Evolutionary conservation across 2,113 vertebrate species (phyloP).

Genomic region (Riparia riparia): DNA sequence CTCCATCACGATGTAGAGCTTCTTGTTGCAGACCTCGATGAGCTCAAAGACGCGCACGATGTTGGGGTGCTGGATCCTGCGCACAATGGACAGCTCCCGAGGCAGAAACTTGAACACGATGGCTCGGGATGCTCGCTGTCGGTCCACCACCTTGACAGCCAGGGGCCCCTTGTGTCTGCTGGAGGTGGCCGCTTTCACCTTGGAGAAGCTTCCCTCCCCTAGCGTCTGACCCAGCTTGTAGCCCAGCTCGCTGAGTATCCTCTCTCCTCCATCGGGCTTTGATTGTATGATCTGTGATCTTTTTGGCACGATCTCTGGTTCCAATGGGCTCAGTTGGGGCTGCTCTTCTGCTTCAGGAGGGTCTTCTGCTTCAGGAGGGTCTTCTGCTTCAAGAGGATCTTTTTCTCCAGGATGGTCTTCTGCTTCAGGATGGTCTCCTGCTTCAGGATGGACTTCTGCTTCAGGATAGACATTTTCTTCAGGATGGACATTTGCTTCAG

Average conservation of each 20-base stretch:
- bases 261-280: slow-evolving; percentile 60
- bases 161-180: slow-evolving; percentile 76
- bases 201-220: slow-evolving; percentile 82
- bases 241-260: slow-evolving; percentile 72
- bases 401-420: not conserved
- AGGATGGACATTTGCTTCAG: too few species aligned
- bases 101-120: slow-evolving; percentile 80
- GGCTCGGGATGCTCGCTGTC: slow-evolving; percentile 53
- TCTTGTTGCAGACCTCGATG: slow-evolving; percentile 75
- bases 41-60: slow-evolving; percentile 78
- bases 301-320: not conserved
- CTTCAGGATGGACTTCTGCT: not conserved
- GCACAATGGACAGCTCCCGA: slow-evolving; percentile 77
- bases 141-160: slow-evolving; percentile 82
- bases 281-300: not conserved
- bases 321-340: not conserved
- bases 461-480: too few species aligned
- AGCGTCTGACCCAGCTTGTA: slow-evolving; percentile 75
- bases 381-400: too few species aligned
- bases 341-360: slow-evolving; percentile 28
- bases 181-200: slow-evolving; percentile 81
- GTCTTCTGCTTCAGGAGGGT: too few species aligned
- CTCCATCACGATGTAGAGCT: slow-evolving; percentile 82
- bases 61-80: slow-evolving; percentile 76
- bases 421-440: too few species aligned